Percentiles rank a stretch among this genome's conserved stretches.
Conservation (phyloP, 2,113 vertebrate genomes). For the Mystacornis crossleyi region DNA sequence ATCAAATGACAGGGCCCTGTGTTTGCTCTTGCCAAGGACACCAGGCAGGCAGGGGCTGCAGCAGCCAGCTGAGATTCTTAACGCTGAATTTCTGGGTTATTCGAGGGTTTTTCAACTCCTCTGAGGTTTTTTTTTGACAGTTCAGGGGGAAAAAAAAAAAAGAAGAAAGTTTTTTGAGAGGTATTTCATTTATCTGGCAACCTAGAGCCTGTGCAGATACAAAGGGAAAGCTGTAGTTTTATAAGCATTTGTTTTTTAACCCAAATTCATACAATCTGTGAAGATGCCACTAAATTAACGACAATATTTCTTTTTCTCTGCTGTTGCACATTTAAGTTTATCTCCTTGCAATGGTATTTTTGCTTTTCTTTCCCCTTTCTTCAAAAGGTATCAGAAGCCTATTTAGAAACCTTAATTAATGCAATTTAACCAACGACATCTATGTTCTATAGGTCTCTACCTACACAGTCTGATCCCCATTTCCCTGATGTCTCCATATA, state of each 20-base stretch:
- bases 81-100: neutral
- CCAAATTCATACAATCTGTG: neutral
- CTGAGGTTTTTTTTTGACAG: neutral
- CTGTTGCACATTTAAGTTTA: neutral
- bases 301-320: neutral
- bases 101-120: neutral
- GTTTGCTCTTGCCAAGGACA: conserved; percentile 26
- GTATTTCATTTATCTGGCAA: neutral
- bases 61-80: neutral
- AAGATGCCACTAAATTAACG: neutral
- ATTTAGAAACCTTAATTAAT: neutral
- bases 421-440: neutral
- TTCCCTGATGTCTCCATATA: neutral
- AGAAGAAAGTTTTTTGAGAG: neutral
- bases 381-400: neutral
- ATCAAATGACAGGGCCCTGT: neutral
- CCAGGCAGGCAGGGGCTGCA: neutral
- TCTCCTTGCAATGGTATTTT: neutral
- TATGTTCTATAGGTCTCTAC: neutral
- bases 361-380: neutral
- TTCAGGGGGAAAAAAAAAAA: neutral
- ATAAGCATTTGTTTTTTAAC: neutral
- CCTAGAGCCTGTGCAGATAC: neutral
- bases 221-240: neutral
- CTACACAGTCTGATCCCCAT: neutral